A percentile compares a stretch with the other conserved stretches of the same genome.
Evolutionary conservation across 2,797 vertebrate genomes (phyloP).

Genomic region (Sebastolobus alascanus): DNA sequence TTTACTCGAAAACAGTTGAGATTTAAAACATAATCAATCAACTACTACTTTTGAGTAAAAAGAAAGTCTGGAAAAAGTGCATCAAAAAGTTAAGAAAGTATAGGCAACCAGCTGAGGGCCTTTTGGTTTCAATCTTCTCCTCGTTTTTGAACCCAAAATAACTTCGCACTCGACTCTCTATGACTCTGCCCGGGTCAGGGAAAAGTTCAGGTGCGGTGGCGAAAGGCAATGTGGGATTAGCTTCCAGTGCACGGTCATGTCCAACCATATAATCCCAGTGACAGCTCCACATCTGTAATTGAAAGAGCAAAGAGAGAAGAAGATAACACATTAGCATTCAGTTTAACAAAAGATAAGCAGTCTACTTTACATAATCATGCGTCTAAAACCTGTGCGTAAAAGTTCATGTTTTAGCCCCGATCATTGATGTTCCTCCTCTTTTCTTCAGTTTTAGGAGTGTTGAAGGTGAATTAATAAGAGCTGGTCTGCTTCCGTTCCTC

Average conservation of each 20-base stretch:
- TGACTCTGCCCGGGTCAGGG: conserved; percentile 67
- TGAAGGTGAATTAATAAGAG: conserved; percentile 51
- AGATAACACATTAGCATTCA: neutral
- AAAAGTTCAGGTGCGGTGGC: conserved; percentile 76
- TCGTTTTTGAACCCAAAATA: conserved; percentile 57
- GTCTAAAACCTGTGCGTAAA: conserved; percentile 40
- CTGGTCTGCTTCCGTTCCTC: conserved; percentile 54
- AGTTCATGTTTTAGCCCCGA: no score
- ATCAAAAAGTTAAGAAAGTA: neutral
- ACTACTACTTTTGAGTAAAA: conserved; percentile 10
- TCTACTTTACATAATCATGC: neutral
- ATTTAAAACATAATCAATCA: conserved; percentile 45
- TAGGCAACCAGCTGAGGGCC: conserved; percentile 16
- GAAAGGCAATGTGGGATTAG: conserved; percentile 62
- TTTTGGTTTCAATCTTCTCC: conserved; percentile 43
- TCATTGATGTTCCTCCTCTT: no score
- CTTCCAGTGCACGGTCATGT: conserved; percentile 44
- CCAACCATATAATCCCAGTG: conserved; percentile 36
- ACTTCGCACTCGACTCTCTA: conserved; percentile 48
- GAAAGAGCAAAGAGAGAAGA: conserved; percentile 28
- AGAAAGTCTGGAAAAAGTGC: neutral
- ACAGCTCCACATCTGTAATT: conserved; percentile 52
- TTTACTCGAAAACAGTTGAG: conserved; percentile 38
- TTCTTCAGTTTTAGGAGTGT: neutral
- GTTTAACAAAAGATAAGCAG: neutral